Evolutionary conservation across 1,140 invertebrate genomes (phyloP), one percentile per base, ranked within the genome.

Genomic region (Ceratosolen solmsi): DNA sequence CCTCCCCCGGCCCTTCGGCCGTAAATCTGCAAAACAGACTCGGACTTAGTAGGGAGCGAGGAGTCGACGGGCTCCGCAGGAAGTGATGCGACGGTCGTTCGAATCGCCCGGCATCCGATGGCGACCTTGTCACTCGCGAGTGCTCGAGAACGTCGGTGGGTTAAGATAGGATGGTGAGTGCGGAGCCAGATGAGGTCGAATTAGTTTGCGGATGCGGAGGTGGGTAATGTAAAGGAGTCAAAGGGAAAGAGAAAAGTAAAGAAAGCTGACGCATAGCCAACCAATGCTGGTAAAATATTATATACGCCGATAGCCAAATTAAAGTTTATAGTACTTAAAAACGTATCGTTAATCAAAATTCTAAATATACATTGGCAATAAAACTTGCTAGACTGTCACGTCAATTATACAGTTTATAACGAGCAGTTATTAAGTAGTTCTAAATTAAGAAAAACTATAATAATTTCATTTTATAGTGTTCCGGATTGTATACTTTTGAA

Each of bases 1-100:
- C 81, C 97, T 92, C 36, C 97, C 97, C 86, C 96, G 93, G 78
- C 96, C 97, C 92, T 97, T 97, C 25, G 96, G 96, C 85, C 97
- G 93, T 84, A 97, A 93, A 94, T 98, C 96, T 95, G 93, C 84
- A 86, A 87, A 84, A 54, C 20, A 51, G 13, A 30, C 25, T 2
- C 1, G 13, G 65, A 3, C 33, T 36, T 27, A 0, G 11, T 5
- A 30, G 33, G 4, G 65, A 30, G 27, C 60, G 9, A 17, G 20
- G 60, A 27, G n/a, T 41, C 17, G n/a, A n/a, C n/a, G n/a, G n/a
- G n/a, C n/a, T n/a, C n/a, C n/a, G n/a, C n/a, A n/a, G n/a, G n/a
- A n/a, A n/a, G n/a, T n/a, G n/a, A n/a, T n/a, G n/a, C n/a, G n/a
- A n/a, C n/a, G n/a, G n/a, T n/a, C n/a, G n/a, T n/a, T n/a, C n/a